Evolutionary conservation across 2,113 vertebrate genomes (phyloP).

Genomic region (Accipiter virgatus): DNA sequence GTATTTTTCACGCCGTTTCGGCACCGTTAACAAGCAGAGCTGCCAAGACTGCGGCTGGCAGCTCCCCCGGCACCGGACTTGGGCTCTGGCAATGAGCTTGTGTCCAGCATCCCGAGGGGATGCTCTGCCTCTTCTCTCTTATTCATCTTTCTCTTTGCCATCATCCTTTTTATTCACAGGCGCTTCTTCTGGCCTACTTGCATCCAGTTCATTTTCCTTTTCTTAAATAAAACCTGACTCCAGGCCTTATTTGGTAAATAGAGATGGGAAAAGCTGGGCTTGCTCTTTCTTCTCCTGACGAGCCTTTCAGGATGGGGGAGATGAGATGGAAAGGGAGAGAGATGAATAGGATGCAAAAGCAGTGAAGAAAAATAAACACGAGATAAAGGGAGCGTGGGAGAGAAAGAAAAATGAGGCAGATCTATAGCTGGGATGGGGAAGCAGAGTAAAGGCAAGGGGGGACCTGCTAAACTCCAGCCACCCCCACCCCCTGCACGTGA

Average conservation of each 20-base stretch:
- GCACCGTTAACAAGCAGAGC: not conserved
- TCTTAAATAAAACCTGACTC: conserved; percentile 57
- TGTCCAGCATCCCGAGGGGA: not conserved
- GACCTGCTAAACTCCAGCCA: not conserved
- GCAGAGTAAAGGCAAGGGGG: not conserved
- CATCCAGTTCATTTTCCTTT: conserved; percentile 35
- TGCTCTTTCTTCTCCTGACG: conserved; percentile 31
- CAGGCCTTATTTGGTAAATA: conserved; percentile 48
- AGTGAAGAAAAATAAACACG: not conserved
- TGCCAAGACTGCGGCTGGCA: not conserved
- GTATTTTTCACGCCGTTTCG: not conserved
- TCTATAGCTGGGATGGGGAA: not conserved
- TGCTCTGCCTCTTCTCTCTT: not conserved
- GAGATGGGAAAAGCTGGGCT: conserved; percentile 24
- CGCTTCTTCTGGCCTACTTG: not conserved
- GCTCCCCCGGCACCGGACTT: not conserved
- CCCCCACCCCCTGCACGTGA: rapidly evolving
- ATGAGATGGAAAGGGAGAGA: conserved; percentile 7
- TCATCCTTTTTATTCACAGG: not conserved
- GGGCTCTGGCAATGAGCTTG: not conserved
- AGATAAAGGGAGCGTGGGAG: not conserved
- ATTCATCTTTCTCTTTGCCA: not conserved
- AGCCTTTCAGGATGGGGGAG: conserved; percentile 28
- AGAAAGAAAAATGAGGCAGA: not conserved
- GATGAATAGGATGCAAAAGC: conserved; percentile 30